Evolutionary conservation across 2,113 vertebrate genomes (phyloP).

Genomic region (Halcyon senegalensis): DNA sequence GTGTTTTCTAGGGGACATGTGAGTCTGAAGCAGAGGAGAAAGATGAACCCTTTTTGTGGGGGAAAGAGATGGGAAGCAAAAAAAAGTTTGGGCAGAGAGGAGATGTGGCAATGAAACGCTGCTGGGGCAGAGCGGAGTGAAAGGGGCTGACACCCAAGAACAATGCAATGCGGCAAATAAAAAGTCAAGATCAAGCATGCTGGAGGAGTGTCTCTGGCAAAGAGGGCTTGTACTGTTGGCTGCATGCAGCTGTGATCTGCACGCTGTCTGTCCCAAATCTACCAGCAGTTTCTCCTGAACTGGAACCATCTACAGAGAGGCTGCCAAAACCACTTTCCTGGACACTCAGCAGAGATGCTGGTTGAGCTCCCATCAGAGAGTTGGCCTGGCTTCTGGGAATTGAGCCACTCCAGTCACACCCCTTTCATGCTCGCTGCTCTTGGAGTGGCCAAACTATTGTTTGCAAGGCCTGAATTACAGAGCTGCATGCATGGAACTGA

Average conservation of each 20-base stretch:
- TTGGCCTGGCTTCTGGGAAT: slow-evolving; percentile 41
- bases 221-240: neutral
- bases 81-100: neutral
- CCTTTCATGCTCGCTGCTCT: slow-evolving; percentile 18
- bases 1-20: neutral
- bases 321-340: slow-evolving; percentile 30
- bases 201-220: neutral
- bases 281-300: slow-evolving; percentile 28
- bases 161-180: neutral
- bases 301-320: neutral
- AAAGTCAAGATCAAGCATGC: slow-evolving; percentile 14
- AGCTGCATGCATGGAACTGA: neutral
- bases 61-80: neutral
- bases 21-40: neutral
- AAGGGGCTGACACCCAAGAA: neutral
- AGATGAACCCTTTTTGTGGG: neutral
- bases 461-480: neutral
- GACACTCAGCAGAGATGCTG: neutral
- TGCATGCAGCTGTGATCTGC: neutral
- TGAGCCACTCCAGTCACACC: neutral
- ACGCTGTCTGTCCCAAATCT: neutral
- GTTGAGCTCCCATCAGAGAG: slow-evolving; percentile 10
- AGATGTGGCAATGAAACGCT: neutral
- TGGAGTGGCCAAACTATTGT: slow-evolving; percentile 26
- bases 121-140: neutral